A percentile compares a stretch with the other conserved stretches of the same genome.
Evolutionary conservation across 2,113 vertebrate species (phyloP).

Genomic region (Oreotrochilus melanogaster): DNA sequence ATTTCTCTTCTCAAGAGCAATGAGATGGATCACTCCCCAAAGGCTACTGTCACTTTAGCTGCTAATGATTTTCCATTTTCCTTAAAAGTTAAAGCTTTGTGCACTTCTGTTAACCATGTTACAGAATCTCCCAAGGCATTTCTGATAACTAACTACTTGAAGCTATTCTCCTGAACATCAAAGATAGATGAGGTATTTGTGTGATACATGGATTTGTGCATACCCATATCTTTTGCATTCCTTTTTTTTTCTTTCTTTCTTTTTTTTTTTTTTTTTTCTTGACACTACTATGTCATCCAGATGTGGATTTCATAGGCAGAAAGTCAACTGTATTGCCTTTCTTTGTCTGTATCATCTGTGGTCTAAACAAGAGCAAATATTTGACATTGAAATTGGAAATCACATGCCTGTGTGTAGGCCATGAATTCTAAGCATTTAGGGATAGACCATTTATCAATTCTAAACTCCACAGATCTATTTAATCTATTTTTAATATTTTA

Average conservation of each 20-base stretch:
- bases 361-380: background rate
- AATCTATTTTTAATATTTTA: background rate
- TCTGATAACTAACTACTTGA: slow-evolving; percentile 12
- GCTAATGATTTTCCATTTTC: slow-evolving; percentile 71
- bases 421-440: background rate
- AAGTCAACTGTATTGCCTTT: background rate
- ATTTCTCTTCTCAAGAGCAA: slow-evolving; percentile 51
- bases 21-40: slow-evolving; percentile 52
- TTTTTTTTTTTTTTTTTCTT: background rate
- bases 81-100: slow-evolving; percentile 57
- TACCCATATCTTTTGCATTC: background rate
- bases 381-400: background rate
- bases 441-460: background rate
- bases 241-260: background rate
- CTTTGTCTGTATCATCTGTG: background rate
- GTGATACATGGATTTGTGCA: background rate
- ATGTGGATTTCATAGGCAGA: background rate
- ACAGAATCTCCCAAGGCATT: slow-evolving; percentile 35
- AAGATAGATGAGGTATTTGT: background rate
- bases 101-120: slow-evolving; percentile 46
- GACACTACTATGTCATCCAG: background rate
- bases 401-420: background rate
- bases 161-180: slow-evolving; percentile 5
- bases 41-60: slow-evolving; percentile 62
- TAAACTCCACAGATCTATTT: background rate